These are phyloP conservation scores for Brachypteracias leptosomus DNA, from an alignment of 2,113 vertebrate species.

Conservation along the genomic window DNA sequence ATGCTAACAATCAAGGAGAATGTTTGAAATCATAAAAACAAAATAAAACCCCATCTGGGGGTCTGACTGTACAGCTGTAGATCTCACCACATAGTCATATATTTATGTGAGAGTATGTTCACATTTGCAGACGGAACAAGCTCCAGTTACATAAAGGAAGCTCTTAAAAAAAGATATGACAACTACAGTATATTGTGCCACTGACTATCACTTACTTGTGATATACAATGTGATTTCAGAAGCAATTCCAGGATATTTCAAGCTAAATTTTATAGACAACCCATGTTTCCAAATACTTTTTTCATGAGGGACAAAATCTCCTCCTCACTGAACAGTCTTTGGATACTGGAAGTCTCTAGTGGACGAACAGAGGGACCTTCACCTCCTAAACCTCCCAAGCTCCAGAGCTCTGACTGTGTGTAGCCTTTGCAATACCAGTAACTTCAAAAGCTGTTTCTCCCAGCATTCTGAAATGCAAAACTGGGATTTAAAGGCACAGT, in stretches of 20 bases:
- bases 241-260: background rate
- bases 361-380: background rate
- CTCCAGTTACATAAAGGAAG: background rate
- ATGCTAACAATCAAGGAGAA: background rate
- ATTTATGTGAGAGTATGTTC: background rate
- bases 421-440: background rate
- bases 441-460: background rate
- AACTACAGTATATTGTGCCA: background rate
- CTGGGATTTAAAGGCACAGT: background rate
- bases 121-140: background rate
- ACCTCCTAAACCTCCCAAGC: background rate
- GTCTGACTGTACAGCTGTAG: background rate
- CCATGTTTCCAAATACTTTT: background rate
- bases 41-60: background rate
- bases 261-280: background rate
- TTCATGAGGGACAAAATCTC: background rate
- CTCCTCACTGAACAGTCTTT: background rate
- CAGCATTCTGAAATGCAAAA: background rate
- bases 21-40: background rate
- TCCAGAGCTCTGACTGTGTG: background rate
- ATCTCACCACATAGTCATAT: background rate
- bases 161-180: background rate
- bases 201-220: background rate
- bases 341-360: background rate
- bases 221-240: background rate